Base-by-base conservation (phyloP, 2,113 vertebrate species). In the Carassius gibelio region DNA sequence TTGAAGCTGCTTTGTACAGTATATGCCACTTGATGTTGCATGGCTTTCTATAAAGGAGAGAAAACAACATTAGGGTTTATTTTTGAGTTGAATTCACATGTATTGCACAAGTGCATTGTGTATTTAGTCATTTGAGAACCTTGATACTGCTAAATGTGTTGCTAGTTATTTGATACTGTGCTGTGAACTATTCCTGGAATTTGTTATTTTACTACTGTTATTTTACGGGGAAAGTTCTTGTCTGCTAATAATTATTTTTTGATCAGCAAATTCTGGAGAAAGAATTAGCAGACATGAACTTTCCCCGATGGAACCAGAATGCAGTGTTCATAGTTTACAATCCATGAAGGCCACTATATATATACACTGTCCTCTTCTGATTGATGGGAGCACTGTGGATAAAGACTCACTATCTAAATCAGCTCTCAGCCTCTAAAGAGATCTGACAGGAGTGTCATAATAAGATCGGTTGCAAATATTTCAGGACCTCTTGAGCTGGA, bases 381-480 rank as follows among this genome's bases (percentile, higher is more conserved):
- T 45, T 64, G 7, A 30, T 80, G 59, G 59, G n/a, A 64, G 8
- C 59, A 8, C n/a, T 5, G 21, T 48, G 59, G n/a, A 80, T n/a
- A 80, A 64, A 45, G 7, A 17, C 21, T 45, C 36, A 45, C n/a
- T 68, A 48, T 55, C 13, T 21, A 42, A 66, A 42, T 7, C 8
- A 42, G 42, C 42, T 42, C 7, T 42, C 42, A 75, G 36, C 21
- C 7, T 75, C n/a, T 66, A 5, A 74, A 42, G 23, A 61, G 69
- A 13, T n/a, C 34, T 86, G 66, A 87, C 75, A 80, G 13, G 57
- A 68, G 19, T 9, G 21, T 50, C 21, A 75, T 88, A 85, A 89
- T 85, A 78, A 90, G 83, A 84, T 76, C 59, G 62, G 81, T 88
- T 86, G 88, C 26, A 42, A 87, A 62, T 62, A 84, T 57, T 52